A percentile compares a stretch with the other conserved stretches of the same genome.
These are phyloP conservation scores for Caenorhabditis sulstoni DNA, from an alignment of 2,888 invertebrate species.

Conservation along the genomic window DNA sequence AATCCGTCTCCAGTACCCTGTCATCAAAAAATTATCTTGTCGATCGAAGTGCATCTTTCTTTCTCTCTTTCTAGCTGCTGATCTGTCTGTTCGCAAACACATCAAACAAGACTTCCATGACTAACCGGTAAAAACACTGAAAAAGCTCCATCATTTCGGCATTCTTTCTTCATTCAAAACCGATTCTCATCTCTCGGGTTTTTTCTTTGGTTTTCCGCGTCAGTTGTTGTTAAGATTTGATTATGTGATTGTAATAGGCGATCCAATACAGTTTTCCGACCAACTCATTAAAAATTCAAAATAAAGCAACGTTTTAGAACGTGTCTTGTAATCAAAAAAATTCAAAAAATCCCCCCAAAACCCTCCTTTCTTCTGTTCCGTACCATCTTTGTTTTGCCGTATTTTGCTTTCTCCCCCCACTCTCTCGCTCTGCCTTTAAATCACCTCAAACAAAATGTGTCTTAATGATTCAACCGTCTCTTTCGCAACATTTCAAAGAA, in stretches of 20 bases:
- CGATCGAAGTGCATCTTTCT: conserved; percentile 23
- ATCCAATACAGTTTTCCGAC: no score
- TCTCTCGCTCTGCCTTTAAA: conserved; percentile 1
- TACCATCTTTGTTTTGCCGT: not conserved
- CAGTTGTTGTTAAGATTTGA: not conserved
- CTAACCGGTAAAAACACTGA: not conserved
- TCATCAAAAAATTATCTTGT: conserved; percentile 23
- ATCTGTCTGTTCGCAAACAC: conserved; percentile 21
- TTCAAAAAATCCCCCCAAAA: conserved; percentile 17
- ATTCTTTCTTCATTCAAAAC: not conserved
- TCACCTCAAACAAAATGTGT: conserved; percentile 36
- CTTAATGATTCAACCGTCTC: conserved; percentile 21
- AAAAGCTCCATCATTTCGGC: not conserved
- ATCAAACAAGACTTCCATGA: conserved; percentile 16
- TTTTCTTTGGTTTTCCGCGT: conserved; percentile 1
- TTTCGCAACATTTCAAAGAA: conserved; percentile 13
- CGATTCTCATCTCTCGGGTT: no score
- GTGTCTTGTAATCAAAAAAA: not conserved
- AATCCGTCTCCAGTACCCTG: conserved; percentile 3
- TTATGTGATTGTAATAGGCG: not conserved
- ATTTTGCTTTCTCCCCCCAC: not conserved
- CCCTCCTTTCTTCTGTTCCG: conserved; percentile 40
- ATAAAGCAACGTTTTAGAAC: no score
- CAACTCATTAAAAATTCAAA: no score
- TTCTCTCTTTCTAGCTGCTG: conserved; percentile 22